Percentiles rank a stretch among this genome's conserved stretches.
Conservation (phyloP, 2,797 vertebrate species). For the Chelonia mydas region DNA sequence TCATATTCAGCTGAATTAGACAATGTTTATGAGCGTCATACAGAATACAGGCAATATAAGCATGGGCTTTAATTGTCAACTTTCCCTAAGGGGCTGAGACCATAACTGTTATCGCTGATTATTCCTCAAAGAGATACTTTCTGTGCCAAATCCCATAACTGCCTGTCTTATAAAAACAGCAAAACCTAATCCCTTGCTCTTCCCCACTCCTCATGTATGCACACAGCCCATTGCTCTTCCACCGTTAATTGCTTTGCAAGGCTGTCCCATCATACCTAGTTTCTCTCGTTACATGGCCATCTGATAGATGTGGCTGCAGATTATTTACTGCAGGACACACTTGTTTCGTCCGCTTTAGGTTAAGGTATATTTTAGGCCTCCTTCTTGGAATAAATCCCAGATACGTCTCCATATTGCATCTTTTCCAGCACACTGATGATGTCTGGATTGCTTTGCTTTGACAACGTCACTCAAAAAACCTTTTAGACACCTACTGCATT, state of each 20-base stretch:
- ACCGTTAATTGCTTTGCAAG: neutral
- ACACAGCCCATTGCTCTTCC: neutral
- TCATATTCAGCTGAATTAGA: neutral
- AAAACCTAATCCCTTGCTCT: neutral
- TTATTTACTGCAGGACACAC: neutral
- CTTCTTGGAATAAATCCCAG: neutral
- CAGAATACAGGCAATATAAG: neutral
- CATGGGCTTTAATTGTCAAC: neutral
- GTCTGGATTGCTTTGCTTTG: neutral
- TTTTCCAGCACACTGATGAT: neutral
- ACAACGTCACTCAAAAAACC: neutral
- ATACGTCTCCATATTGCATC: neutral
- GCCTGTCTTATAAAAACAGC: neutral
- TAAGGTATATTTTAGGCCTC: neutral
- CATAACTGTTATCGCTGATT: neutral
- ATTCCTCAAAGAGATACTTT: neutral
- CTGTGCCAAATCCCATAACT: neutral
- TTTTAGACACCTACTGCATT: neutral
- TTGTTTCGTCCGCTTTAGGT: slow-evolving; percentile 1
- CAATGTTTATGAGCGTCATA: neutral
- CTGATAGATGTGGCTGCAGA: neutral
- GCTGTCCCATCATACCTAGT: neutral
- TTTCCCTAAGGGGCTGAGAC: neutral
- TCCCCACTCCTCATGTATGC: accelerated
- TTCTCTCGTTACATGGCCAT: neutral